Evolutionary conservation across 2,113 vertebrate species (phyloP), one percentile per base, ranked within the genome.

Genomic region (Microcebus griseorufus): DNA sequence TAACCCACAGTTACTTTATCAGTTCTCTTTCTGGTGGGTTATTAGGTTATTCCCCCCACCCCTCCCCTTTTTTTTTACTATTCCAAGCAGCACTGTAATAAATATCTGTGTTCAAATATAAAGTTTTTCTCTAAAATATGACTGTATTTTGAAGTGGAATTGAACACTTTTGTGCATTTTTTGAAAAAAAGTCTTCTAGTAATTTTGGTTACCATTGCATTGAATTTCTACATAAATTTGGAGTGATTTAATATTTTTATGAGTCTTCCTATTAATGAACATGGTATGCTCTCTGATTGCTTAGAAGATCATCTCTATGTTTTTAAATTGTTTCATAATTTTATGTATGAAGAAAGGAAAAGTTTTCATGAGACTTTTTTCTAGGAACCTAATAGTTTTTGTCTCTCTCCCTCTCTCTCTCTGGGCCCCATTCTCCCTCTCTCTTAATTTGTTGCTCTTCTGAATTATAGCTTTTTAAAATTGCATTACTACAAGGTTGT

Each of bases 241-340:
- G 62, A 17, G 45, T 75, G 39, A 90, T 55, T 62, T 95, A 95
- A 92, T 67, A 88, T 53, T 95, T 93, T 88, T 76, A 73, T 55
- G 9, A 76, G 8, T 81, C n/a, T 88, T 72, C 22, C 25, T 37
- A 79, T 42, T 53, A 16, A 42, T 51, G 6, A 88, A 94, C 42
- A 90, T 48, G 48, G 12, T 62, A 65, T 81, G 2, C 76, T 83
- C 67, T 82, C 7, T 16, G 73, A 76, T 65, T 69, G 34, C 17
- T 76, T 88, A 22, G 60, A 34, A 42, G 25, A 48, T 73, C 7
- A 64, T 70, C 14, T 65, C 29, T 93, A 80, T 45, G 9, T 75
- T 17, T 87, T 73, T 83, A 90, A 93, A 73, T 90, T 45, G 45
- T 79, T 83, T 75, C 29, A 83, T 90, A 82, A 81, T 67, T 92